Conservation (phyloP, 2,113 vertebrate species). For the Aplodontia rufa region DNA sequence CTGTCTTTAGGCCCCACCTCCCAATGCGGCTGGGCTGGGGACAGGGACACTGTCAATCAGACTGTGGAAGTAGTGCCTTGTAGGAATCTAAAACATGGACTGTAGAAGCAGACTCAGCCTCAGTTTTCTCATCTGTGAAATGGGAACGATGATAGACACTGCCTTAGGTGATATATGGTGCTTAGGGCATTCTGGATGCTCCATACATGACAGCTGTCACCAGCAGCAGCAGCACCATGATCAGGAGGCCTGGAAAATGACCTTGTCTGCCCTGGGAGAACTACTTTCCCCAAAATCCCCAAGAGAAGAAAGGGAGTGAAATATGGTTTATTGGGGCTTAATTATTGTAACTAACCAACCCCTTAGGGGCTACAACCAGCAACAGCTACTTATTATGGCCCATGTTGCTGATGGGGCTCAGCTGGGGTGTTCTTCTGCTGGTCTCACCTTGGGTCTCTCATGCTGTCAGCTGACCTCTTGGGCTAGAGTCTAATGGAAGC, state of each 20-base stretch:
- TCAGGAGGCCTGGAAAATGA: background rate
- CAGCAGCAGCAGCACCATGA: fast-evolving
- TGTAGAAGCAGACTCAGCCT: background rate
- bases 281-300: background rate
- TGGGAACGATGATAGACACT: too few relatives aligned
- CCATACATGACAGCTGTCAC: fast-evolving
- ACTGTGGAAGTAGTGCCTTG: fast-evolving
- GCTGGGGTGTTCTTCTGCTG: background rate
- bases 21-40: background rate
- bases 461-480: fast-evolving
- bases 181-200: background rate
- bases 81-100: background rate
- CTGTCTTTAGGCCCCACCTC: background rate
- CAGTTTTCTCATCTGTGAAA: background rate
- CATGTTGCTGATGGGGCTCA: background rate
- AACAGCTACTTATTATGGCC: fast-evolving
- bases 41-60: fast-evolving
- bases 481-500: background rate
- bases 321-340: fast-evolving
- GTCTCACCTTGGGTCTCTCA: background rate
- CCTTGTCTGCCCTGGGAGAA: background rate
- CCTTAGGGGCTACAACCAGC: background rate
- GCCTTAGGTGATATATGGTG: background rate
- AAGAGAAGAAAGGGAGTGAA: background rate
- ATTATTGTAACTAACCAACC: too few relatives aligned